A percentile compares a stretch with the other conserved stretches of the same genome.
Evolutionary conservation across 37 sponge, comb jelly and placozoan species (phyloP).

Genomic region (Beroe forskalii): DNA sequence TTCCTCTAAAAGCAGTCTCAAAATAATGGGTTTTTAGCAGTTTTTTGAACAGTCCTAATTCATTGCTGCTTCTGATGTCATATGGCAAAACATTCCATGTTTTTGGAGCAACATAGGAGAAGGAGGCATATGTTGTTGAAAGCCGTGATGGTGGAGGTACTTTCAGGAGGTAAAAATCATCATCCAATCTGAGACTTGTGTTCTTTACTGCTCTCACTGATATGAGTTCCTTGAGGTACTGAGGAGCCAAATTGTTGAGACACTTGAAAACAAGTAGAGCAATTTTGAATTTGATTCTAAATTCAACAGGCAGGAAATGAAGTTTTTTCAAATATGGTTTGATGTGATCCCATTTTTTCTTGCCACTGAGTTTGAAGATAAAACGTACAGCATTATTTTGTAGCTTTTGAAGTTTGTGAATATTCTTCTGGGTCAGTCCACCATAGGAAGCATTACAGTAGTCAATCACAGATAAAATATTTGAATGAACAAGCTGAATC

Average conservation of each 20-base stretch:
- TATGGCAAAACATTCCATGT: background rate
- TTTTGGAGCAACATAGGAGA: background rate
- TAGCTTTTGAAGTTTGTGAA: background rate
- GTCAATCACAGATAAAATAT: background rate
- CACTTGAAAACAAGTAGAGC: conserved; percentile 8
- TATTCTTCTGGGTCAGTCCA: background rate
- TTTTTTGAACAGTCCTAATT: background rate
- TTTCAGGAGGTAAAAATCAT: background rate
- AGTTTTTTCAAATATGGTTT: background rate
- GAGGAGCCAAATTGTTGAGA: background rate
- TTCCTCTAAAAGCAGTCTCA: background rate
- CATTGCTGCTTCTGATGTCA: background rate
- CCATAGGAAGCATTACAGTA: background rate
- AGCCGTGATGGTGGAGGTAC: background rate
- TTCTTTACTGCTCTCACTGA: background rate
- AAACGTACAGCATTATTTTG: background rate
- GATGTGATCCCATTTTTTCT: background rate
- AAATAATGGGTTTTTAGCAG: background rate
- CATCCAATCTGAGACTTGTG: background rate
- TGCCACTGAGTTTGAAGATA: background rate
- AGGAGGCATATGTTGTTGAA: background rate
- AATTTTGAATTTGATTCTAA: background rate
- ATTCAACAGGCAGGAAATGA: background rate
- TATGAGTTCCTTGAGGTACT: background rate
- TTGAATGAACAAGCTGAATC: background rate